Base-by-base conservation (phyloP, 2,888 invertebrate species). In the Biston betularia region DNA sequence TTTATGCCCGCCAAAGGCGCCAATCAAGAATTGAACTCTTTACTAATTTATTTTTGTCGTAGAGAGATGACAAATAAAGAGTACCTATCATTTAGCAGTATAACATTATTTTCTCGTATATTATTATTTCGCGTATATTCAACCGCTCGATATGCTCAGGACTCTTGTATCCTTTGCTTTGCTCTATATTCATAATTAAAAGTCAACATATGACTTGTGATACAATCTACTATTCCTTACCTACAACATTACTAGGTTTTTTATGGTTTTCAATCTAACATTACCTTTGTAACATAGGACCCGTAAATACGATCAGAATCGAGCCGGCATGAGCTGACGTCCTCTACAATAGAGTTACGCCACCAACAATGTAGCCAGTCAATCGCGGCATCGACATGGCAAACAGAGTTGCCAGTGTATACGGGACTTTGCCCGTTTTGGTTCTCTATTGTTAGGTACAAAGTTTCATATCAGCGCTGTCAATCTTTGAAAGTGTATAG, bases 301-400 rank as follows among this genome's bases (percentile, higher is more conserved):
- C 57, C 14, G 33, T 55, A 35, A 15, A 73, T 54, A 66, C 60
- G 50, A 63, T 61, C 65, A 59, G 69, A 71, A 76, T 71, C 68
- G 45, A 48, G 14, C 34, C 40, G 45, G 54, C 15, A 78, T 83
- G 81, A 15, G 15, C 48, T 84, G 81, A 84, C 87, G 83, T 84
- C 63, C 66, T 70, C 72, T 72, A 86, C 85, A 87, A 86, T 86
- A 70, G 81, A 79, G 79, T 79, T 78, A 78, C 79, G 75, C 76
- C 80, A 69, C 78, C 79, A 79, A 88, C 88, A 87, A 88, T 86
- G 77, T 78, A 77, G 73, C 78, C 82, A 85, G 85, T 85, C 85
- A 85, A 85, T 87, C 85, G 84, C 79, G 81, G 83, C 84, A 87
- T 87, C 86, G 84, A 77, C 79, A 67, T 66, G 77, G 80, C 81